Conservation (phyloP, 2,113 vertebrate species). For the Falco punctatus region DNA sequence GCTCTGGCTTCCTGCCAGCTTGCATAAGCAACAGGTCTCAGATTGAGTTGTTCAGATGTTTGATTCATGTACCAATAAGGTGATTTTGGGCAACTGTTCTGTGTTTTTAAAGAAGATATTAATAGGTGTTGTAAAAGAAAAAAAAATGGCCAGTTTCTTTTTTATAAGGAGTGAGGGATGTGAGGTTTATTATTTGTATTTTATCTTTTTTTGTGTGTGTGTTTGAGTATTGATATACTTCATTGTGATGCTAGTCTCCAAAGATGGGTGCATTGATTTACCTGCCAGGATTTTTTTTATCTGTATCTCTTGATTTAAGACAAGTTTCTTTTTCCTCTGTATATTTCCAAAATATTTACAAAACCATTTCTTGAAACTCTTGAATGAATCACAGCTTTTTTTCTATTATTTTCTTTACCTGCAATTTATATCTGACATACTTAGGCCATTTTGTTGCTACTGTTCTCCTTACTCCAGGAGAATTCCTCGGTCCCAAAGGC, state of each 20-base stretch:
- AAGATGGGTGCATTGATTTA: neutral
- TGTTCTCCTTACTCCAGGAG: neutral
- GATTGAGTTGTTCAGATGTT: neutral
- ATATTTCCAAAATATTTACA: neutral
- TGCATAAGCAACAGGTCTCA: neutral
- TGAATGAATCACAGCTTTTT: neutral
- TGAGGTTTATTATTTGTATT: neutral
- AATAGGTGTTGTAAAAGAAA: neutral
- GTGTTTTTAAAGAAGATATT: neutral
- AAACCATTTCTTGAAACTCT: neutral
- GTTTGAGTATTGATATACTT: neutral
- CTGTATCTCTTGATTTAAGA: neutral
- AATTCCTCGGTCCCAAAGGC: neutral
- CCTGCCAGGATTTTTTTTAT: neutral
- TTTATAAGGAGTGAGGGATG: neutral
- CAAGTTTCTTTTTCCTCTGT: neutral
- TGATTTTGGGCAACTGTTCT: neutral
- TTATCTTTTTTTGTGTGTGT: neutral
- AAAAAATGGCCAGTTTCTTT: accelerated
- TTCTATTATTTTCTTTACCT: neutral
- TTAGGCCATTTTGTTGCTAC: neutral
- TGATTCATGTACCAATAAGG: neutral
- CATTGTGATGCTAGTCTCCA: neutral
- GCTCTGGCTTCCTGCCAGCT: neutral
- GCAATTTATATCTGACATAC: neutral